Evolutionary conservation across 2,797 vertebrate species (phyloP), one percentile per base, ranked within the genome.

Genomic region (Percopsis omiscomaycus): DNA sequence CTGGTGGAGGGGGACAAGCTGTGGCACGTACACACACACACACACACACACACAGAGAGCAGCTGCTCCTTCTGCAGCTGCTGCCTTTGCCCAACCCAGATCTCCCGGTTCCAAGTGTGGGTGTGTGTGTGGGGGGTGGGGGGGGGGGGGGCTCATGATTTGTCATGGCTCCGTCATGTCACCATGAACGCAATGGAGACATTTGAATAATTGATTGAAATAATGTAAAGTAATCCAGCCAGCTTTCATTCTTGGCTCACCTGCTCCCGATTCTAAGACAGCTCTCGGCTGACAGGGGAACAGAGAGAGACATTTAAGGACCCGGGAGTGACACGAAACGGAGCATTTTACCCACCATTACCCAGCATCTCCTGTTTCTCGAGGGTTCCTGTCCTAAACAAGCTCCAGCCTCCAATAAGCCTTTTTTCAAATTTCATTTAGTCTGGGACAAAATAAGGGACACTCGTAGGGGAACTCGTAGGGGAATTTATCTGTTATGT

Each of bases 191-290:
- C 86, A 84, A 79, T 77, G 80, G 88, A 89, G 82, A 87, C 86
- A 84, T 90, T 88, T 93, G 88, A 94, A 92, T 92, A 91, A 93
- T 93, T 92, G 83, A 93, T 93, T 90, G 84, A 91, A 92, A 91
- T 92, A 91, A 92, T 92, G 92, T 93, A 91, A 92, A 93, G 86
- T 90, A 92, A 93, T 92, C 88, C 91, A 86, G 79, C 84, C 80
- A 80, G 88, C 86, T 88, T 89, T 88, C 75, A 84, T 85, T 87
- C 89, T 84, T 84, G 80, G 79, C 77, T 90, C 83, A 89, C 86
- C 89, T 91, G 89, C 81, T 77, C 83, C 80, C 68, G 66, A 79
- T 86, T 86, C 80, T 81, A 64, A 84, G 86, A 77, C 72, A 42
- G 80, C 49, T 82, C 86, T 87, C 85, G 68, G 80, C 65, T 87